Evolutionary conservation across 2,797 vertebrate genomes (phyloP), one percentile per base, ranked within the genome.

Genomic region (Enteromius argenteus): DNA sequence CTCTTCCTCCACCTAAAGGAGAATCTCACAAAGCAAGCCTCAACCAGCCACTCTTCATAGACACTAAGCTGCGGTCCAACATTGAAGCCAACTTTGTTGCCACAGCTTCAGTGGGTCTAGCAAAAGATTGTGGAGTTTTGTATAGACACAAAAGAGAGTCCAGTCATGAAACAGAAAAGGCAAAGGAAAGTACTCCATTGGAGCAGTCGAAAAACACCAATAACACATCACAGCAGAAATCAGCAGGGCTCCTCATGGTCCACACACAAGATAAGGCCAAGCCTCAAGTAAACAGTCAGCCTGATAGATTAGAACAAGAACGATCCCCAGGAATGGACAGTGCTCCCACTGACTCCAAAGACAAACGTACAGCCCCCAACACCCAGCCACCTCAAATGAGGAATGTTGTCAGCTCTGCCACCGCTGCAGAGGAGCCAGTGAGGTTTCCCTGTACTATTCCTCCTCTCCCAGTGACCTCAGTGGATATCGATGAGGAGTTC

Each of bases 401-500:
- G 92, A 64, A 17, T 6, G 7, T 17, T 7, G 7, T 64, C 6
- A 97, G 96, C 72, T 90, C 97, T 0, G 90, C 95, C 0, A 94
- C 96, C 87, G 98, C 97, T 0, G 39, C 99, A 39, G 97, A 98
- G 0, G 97, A 99, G 90, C 96, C 97, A 0, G 95, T 96, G 42
- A 96, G 97, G 89, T 87, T 99, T 88, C 96, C 97, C 0, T 99
- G 98, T 92, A 96, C 96, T 49, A 99, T 99, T 86, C 98, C 98
- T 27, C 98, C 97, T 0, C 97, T 97, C 0, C 97, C 97, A 30
- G 90, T 99, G 85, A 96, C 96, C 0, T 99, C 98, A 0, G 96
- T 99, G 23, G 98, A 99, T 87, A 95, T 98, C 0, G 97, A 99
- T 13, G 98, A 99, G 86, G 98, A 99, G n/a, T 99, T 99, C 88